Evolutionary conservation across 2,888 invertebrate species (phyloP), one percentile per base, ranked within the genome.

Genomic region (Philopedon plagiatum): DNA sequence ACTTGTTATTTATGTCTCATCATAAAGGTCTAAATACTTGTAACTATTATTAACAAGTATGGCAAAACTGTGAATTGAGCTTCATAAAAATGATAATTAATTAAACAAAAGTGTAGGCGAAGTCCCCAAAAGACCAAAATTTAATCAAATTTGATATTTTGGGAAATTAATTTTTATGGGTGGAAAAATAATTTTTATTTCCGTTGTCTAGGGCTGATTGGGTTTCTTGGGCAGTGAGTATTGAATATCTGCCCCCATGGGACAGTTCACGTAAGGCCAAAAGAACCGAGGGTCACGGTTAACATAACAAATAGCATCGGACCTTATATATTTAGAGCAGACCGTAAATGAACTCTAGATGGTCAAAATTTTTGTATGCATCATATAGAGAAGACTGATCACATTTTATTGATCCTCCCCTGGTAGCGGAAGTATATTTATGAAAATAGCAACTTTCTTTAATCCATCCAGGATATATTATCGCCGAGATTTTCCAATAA

Each of bases 191-290:
- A 60, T 70, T 70, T 64, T 62, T 63, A 58, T 64, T 70, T 70
- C 70, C 70, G 58, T 49, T 51, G 41, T 54, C 29, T 54, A 54
- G 29, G 77, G 77, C 80, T 83, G 83, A 83, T 83, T 83, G 82
- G 81, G 80, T 82, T 82, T 82, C 81, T 81, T 80, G 78, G 76
- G 78, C 78, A 78, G 76, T 78, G 78, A 78, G 81, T 81, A 82
- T 83, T 83, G 82, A 83, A 83, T 83, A 81, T 82, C 81, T 77
- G 72, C 70, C 81, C 82, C 81, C 82, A 51, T 66, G 83, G 80
- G 83, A 81, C 80, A 79, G 80, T 82, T 82, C 80, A 77, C 81
- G 80, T 81, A 61, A 57, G 61, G 69, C 69, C 34, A 51, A 69
- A 63, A 60, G 67, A 70, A 60, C 56, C 46, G 65, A 72, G 66